These are phyloP conservation scores for Acronicta aceris DNA, from an alignment of 2,888 invertebrate genomes.

Conservation along the genomic window DNA sequence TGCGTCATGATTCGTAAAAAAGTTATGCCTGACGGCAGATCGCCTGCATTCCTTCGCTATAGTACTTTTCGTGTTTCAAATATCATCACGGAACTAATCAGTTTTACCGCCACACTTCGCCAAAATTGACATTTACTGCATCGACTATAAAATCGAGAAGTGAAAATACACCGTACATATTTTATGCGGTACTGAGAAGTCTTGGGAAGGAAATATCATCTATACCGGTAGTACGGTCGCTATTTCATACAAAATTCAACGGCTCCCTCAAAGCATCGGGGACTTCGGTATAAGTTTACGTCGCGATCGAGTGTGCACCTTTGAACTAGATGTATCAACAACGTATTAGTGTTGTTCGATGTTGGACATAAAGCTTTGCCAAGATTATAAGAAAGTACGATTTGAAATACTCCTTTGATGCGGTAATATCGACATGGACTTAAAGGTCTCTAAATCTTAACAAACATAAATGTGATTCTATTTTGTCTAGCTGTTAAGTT, in stretches of 20 bases:
- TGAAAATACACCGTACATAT: constrained; percentile 59
- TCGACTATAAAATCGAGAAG: constrained; percentile 45
- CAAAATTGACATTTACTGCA: constrained; percentile 40
- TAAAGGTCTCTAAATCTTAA: too few species aligned
- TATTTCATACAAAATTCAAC: constrained; percentile 81
- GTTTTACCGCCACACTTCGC: constrained; percentile 1
- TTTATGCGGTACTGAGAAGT: constrained; percentile 56
- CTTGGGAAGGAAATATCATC: constrained; percentile 56
- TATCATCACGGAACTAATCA: constrained; percentile 29
- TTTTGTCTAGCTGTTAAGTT: too few species aligned
- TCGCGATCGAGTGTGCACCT: constrained; percentile 47
- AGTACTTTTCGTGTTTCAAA: constrained; percentile 9
- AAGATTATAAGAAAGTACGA: background rate
- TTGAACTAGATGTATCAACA: constrained; percentile 38
- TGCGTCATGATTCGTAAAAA: too few species aligned
- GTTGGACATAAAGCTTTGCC: constrained; percentile 1
- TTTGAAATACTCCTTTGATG: too few species aligned
- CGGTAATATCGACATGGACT: too few species aligned
- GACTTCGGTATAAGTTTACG: constrained; percentile 48
- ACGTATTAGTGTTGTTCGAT: constrained; percentile 28
- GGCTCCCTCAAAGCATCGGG: constrained; percentile 62
- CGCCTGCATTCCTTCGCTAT: too few species aligned
- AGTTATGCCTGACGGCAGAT: too few species aligned
- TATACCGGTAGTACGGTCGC: constrained; percentile 58
- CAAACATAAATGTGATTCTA: too few species aligned